phyloP scores from a whole-genome alignment of 1,140 invertebrate species.

The Temnothorax curvispinosus region DNA sequence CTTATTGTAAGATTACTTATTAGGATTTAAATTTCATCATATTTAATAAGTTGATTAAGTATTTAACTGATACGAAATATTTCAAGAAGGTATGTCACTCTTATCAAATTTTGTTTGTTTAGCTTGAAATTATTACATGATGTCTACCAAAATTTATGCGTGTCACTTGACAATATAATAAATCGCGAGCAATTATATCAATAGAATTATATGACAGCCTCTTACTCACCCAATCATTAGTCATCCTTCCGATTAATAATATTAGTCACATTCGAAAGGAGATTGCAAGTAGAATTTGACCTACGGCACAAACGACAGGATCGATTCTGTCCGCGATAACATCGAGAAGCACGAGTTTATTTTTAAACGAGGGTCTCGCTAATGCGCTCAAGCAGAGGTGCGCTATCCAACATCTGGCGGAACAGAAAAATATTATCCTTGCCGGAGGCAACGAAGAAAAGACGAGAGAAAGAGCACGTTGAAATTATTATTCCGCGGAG shows the following conservation, averaged over 20 bases:
- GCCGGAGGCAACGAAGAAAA: not conserved
- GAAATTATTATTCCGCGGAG: conserved; percentile 4
- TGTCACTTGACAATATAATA: not conserved
- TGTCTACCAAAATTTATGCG: not conserved
- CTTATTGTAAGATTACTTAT: not conserved
- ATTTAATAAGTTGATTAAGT: not conserved
- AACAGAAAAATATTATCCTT: conserved; percentile 52
- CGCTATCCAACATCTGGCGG: conserved; percentile 14
- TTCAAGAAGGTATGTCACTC: not conserved
- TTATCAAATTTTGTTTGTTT: not conserved
- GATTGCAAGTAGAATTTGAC: conserved; percentile 55
- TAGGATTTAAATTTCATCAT: not conserved
- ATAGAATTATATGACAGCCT: not conserved
- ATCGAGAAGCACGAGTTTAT: conserved; percentile 55
- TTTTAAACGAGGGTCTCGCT: conserved; percentile 62
- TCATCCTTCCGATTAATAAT: conserved; percentile 9
- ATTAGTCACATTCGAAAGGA: not conserved
- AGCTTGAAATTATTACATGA: not conserved
- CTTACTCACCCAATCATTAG: not conserved
- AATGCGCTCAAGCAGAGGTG: conserved; percentile 44
- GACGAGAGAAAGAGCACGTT: not conserved
- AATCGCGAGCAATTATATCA: conserved; percentile 6
- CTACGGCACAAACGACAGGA: conserved; percentile 54
- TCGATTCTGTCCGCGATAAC: conserved; percentile 37
- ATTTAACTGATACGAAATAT: not conserved